Base-by-base conservation (phyloP, 2,113 vertebrate species). In the Hemibagrus wyckioides region DNA sequence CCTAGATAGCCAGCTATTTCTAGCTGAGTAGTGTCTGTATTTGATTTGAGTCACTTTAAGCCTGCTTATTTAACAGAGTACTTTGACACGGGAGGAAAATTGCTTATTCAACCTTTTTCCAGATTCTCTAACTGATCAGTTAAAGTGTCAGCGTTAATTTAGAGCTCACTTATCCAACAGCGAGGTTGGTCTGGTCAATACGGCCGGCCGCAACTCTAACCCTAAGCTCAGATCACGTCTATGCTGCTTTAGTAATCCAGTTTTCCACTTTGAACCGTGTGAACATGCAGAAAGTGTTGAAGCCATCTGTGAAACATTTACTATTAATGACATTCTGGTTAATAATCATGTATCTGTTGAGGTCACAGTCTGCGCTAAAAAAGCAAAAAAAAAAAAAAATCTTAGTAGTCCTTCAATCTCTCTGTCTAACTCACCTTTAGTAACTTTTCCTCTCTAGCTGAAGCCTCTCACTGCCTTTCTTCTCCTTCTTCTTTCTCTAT, bases 111-210 rank as follows among this genome's bases (percentile, higher is more conserved):
- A 94, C 83, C 89, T 63, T 33, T n/a, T 92, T 93, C 93, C 93
- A 94, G 91, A 93, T 94, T 92, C 88, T 91, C 80, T 77, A 75
- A 89, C 87, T 85, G 88, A 93, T 92, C 88, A 85, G 91, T 94
- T 91, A 90, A 90, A 89, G 88, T 63, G 83, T 88, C 87, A 88
- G 89, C 85, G 91, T 81, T 88, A 83, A 88, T 92, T 92, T 89
- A 82, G 90, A 90, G 85, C 88, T 92, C 89, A 84, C 86, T 88
- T 85, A 93, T 77, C 75, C 0, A 15, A 28, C 44, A 19, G 90
- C 90, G 87, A 83, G 89, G 92, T 90, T 90, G 92, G 84, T 92
- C 89, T 89, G 92, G 75, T 65, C 41, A 33, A 56, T 65, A 44
- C 33, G 44, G 50, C 56, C 30, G 1, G 56, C 81, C 87, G 90